These are phyloP conservation scores for Eueides isabella DNA, from an alignment of 1,140 invertebrate genomes.

Conservation along the genomic window DNA sequence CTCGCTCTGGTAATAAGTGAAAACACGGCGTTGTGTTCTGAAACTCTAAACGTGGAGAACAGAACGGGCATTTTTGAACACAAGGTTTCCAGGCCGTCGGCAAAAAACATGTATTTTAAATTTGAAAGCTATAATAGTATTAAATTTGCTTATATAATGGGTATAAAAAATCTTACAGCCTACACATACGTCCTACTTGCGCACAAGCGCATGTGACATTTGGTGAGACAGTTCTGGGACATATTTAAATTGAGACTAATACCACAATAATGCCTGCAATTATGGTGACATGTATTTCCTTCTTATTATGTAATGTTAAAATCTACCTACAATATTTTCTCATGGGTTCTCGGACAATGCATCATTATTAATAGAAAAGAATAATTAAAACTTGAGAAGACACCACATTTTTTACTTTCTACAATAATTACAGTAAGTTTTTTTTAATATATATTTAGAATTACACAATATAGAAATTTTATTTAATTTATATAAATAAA, in stretches of 20 bases:
- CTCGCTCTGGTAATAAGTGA: too few relatives aligned
- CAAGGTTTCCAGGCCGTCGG: too few relatives aligned
- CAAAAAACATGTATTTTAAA: too few relatives aligned
- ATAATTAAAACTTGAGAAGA: background rate
- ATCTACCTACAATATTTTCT: background rate
- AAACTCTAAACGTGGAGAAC: too few relatives aligned
- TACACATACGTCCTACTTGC: conserved; percentile 2
- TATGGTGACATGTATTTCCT: conserved; percentile 12
- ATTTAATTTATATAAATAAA: too few relatives aligned
- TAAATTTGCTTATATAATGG: background rate
- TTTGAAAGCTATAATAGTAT: background rate
- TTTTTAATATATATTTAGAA: background rate
- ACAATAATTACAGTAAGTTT: background rate
- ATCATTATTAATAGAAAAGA: conserved; percentile 1
- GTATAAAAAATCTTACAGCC: background rate
- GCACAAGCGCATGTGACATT: conserved; percentile 42
- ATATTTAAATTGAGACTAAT: conserved; percentile 18
- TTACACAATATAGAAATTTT: too few relatives aligned
- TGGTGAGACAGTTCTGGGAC: conserved; percentile 42
- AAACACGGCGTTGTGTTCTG: too few relatives aligned
- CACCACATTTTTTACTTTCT: background rate
- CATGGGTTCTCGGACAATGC: background rate
- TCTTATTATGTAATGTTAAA: conserved; percentile 7
- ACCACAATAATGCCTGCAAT: conserved; percentile 17
- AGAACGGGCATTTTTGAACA: too few relatives aligned